phyloP scores from a whole-genome alignment of 2,888 invertebrate genomes.

The Hypselothyrea guttata region DNA sequence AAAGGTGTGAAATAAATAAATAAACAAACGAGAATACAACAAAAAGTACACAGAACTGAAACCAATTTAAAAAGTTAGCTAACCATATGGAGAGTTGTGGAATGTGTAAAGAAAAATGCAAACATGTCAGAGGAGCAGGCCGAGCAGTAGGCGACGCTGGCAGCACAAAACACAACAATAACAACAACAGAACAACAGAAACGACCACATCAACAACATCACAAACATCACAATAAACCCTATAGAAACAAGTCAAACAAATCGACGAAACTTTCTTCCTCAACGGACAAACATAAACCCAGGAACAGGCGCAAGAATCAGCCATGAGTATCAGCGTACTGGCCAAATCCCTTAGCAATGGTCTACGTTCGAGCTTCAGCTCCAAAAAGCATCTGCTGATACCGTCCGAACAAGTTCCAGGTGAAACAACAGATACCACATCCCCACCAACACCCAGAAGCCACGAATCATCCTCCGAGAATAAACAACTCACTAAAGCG shows the following conservation, averaged over 20 bases:
- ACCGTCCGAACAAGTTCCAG: background rate
- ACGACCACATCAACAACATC: conserved; percentile 23
- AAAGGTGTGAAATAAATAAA: conserved; percentile 61
- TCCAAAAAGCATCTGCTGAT: conserved; percentile 31
- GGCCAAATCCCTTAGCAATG: conserved; percentile 55
- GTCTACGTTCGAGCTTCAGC: conserved; percentile 35
- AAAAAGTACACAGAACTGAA: conserved; percentile 42
- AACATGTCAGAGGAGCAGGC: conserved; percentile 6
- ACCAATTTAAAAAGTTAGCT: conserved; percentile 72
- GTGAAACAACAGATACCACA: background rate
- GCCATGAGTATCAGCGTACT: conserved; percentile 61
- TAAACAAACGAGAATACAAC: too few relatives aligned
- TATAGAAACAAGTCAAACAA: conserved; percentile 17
- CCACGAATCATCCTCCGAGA: background rate
- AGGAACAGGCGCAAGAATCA: conserved; percentile 32
- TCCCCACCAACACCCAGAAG: background rate
- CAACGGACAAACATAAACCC: conserved; percentile 35
- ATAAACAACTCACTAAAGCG: conserved; percentile 9
- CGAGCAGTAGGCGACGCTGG: conserved; percentile 34
- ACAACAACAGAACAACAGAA: conserved; percentile 28
- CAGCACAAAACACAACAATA: conserved; percentile 37
- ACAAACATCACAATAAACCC: conserved; percentile 16
- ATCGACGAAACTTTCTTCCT: conserved; percentile 26
- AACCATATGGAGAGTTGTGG: conserved; percentile 64
- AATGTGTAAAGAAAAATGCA: conserved; percentile 37